phyloP scores from a whole-genome alignment of 2,888 invertebrate genomes.

The Anagyrus pseudococci region DNA sequence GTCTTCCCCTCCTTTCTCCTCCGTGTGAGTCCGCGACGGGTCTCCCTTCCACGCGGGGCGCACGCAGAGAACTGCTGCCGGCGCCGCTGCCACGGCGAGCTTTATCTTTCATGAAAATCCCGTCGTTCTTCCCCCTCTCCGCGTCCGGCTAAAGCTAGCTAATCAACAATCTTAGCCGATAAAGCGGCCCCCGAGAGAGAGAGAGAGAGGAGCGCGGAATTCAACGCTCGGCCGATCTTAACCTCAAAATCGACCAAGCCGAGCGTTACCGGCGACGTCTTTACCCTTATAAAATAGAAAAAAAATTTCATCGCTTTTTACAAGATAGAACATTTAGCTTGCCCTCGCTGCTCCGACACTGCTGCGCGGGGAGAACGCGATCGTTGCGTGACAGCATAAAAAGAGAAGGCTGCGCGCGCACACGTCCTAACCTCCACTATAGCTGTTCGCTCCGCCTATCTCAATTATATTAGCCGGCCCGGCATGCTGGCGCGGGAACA shows the following conservation, averaged over 20 bases:
- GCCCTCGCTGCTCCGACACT: too few species aligned
- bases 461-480: neutral
- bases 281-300: too few species aligned
- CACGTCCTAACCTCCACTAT: constrained; percentile 8
- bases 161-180: constrained; percentile 5
- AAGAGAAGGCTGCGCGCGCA: constrained; percentile 23
- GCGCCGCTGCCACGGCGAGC: neutral
- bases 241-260: too few species aligned
- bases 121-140: neutral
- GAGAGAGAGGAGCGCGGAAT: neutral
- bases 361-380: neutral
- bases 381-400: constrained; percentile 17
- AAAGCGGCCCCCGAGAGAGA: neutral
- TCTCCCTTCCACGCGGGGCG: neutral
- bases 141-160: neutral
- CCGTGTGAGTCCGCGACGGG: neutral
- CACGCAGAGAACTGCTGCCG: neutral
- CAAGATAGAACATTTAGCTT: too few species aligned
- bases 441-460: neutral
- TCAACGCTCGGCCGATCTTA: constrained; percentile 14
- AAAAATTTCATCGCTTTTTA: too few species aligned
- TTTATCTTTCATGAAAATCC: constrained; percentile 18
- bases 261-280: too few species aligned
- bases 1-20: constrained; percentile 2
- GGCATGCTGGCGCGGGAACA: neutral